phyloP scores from a whole-genome alignment of 2,797 vertebrate genomes.

The Diglossa cyanea region DNA sequence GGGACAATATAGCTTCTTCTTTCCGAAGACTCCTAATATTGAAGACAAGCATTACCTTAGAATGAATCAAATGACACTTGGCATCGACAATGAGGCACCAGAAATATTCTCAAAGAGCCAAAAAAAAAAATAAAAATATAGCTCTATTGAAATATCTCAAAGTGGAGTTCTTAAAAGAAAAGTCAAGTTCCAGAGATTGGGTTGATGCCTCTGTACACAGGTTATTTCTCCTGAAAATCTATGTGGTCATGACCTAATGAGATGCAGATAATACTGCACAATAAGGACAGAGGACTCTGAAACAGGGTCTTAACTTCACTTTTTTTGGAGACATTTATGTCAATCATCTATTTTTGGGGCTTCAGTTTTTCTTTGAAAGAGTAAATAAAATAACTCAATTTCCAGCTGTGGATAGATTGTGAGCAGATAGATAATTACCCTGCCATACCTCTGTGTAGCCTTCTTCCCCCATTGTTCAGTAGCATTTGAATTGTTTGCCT shows the following conservation, averaged over 20 bases:
- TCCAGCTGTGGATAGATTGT: slow-evolving; percentile 32
- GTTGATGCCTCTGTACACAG: background rate
- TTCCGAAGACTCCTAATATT: background rate
- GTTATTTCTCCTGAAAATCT: background rate
- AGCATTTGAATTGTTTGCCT: slow-evolving; percentile 11
- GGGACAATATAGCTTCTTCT: background rate
- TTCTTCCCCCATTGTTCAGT: background rate
- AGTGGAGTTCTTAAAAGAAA: background rate
- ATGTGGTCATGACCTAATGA: background rate
- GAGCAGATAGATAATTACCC: slow-evolving; percentile 39
- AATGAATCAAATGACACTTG: background rate
- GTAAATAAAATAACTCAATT: slow-evolving; percentile 55
- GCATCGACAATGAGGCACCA: background rate
- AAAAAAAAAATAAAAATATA: background rate
- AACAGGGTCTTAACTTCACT: background rate
- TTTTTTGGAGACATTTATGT: slow-evolving; percentile 15
- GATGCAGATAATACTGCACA: background rate
- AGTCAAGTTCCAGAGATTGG: background rate
- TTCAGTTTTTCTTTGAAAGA: slow-evolving; percentile 42
- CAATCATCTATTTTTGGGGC: background rate
- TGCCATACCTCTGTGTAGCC: background rate
- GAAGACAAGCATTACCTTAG: background rate
- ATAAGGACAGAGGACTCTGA: background rate
- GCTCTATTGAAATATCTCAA: background rate
- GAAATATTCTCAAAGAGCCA: background rate